Percentiles rank a stretch among this genome's conserved stretches.
These are phyloP conservation scores for Drosophila hamatofila DNA, from an alignment of 2,888 invertebrate species.

Conservation along the genomic window DNA sequence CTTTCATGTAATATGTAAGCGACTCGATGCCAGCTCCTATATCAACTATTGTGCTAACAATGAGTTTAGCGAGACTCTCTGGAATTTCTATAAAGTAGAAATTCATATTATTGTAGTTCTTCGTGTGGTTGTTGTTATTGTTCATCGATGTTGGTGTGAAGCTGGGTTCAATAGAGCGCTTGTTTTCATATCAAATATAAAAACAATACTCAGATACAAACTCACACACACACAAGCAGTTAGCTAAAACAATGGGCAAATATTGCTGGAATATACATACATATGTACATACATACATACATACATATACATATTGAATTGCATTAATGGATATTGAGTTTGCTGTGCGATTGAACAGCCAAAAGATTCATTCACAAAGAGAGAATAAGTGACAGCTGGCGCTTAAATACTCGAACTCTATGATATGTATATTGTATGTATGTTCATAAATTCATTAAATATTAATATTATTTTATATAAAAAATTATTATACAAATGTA, in stretches of 20 bases:
- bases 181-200: slow-evolving; percentile 64
- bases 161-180: slow-evolving; percentile 25
- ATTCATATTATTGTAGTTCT: slow-evolving; percentile 32
- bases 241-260: slow-evolving; percentile 52
- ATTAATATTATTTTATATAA: too few relatives aligned
- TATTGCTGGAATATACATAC: slow-evolving; percentile 40
- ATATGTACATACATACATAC: too few relatives aligned
- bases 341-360: slow-evolving; percentile 8
- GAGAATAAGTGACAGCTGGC: not conserved
- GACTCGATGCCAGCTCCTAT: slow-evolving; percentile 44
- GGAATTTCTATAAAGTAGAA: slow-evolving; percentile 62
- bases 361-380: slow-evolving; percentile 26
- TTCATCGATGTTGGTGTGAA: slow-evolving; percentile 24
- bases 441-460: too few relatives aligned
- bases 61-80: slow-evolving; percentile 50
- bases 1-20: slow-evolving; percentile 39
- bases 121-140: not conserved
- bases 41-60: slow-evolving; percentile 42
- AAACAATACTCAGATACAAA: slow-evolving; percentile 43
- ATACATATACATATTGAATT: slow-evolving; percentile 65
- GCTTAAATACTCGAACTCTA: not conserved
- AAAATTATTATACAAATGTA: too few relatives aligned
- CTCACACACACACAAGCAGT: not conserved
- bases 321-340: slow-evolving; percentile 50
- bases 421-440: too few relatives aligned